Base-by-base conservation (phyloP, 2,888 invertebrate species). In the Smittia aterrima region DNA sequence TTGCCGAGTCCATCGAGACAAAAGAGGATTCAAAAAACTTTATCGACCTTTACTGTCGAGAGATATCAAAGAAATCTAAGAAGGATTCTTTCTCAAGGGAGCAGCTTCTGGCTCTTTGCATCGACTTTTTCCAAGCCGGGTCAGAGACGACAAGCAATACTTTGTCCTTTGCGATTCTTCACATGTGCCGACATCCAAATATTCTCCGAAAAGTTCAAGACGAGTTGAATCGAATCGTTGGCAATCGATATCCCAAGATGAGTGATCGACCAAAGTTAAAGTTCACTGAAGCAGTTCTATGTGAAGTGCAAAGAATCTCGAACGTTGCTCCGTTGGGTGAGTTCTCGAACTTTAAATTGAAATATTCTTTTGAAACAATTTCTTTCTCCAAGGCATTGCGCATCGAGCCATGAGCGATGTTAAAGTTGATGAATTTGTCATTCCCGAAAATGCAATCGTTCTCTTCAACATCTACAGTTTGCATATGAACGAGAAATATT, bases 51-150 rank as follows among this genome's bases (percentile, higher is more conserved):
- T 88, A 85, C 77, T 81, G 87, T 1, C 80, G 81, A 2, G 85
- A 87, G 80, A 86, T 87, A 83, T 80, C 83, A 3, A 58, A 58
- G 13, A 22, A 58, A 20, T 75, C 79, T 22, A 76, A 78, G 1
- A 77, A 79, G 6, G 80, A 80, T 58, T 85, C 84, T 76, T 77
- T 77, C 70, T 76, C 77, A 86, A 87, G 86, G 40, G 85, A 87
- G 16, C 87, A 88, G 77, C 78, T 88, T 58, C 77, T 87, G 6
- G 82, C 87, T 79, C 80, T 87, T 13, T 84, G 87, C 76, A 77
- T 87, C 75, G 89, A 89, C 79, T 80, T 88, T 58, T 86, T 88
- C 77, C 83, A 88, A 78, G 88, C 86, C n/a, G 88, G 88, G 0
- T 82, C 84, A 0, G 83, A 84, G 75, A 87, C 87, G 0, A 87